Percentiles rank a stretch among this genome's conserved stretches.
phyloP scores from a whole-genome alignment of 2,888 invertebrate genomes.

The Agrotis ipsilon region DNA sequence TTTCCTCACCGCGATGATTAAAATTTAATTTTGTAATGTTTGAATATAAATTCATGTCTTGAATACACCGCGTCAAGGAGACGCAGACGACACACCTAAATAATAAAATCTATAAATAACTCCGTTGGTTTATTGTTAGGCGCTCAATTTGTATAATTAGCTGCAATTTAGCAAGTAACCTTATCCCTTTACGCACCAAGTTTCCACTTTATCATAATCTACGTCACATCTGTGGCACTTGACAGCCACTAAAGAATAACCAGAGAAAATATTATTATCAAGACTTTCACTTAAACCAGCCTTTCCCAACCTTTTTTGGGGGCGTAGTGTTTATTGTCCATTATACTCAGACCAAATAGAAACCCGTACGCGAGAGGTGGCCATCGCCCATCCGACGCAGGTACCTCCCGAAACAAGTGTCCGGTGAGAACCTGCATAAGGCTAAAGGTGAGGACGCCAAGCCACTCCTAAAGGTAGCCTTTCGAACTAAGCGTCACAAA shows the following conservation, averaged over 20 bases:
- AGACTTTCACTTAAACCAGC: conserved; percentile 28
- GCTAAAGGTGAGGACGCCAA: no score
- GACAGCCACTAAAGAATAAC: conserved; percentile 13
- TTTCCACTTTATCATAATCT: conserved; percentile 20
- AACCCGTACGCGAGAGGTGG: no score
- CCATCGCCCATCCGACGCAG: no score
- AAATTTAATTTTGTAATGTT: neutral
- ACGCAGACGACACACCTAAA: neutral
- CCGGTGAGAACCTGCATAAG: no score
- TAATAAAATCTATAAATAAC: neutral
- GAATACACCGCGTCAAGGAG: neutral
- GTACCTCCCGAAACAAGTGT: no score
- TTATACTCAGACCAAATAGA: no score
- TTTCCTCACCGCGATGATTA: neutral
- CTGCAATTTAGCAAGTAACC: neutral
- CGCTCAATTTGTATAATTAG: conserved; percentile 19
- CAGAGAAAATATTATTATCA: conserved; percentile 33
- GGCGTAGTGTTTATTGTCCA: no score
- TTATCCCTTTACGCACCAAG: neutral
- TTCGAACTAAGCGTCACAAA: no score
- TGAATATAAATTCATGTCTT: neutral
- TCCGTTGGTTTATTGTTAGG: neutral
- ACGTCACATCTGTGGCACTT: conserved; percentile 13
- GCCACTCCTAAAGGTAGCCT: no score
- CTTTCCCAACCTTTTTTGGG: no score